These are phyloP conservation scores for Pogonomyrmex barbatus DNA, from an alignment of 1,140 invertebrate species.

Conservation along the genomic window DNA sequence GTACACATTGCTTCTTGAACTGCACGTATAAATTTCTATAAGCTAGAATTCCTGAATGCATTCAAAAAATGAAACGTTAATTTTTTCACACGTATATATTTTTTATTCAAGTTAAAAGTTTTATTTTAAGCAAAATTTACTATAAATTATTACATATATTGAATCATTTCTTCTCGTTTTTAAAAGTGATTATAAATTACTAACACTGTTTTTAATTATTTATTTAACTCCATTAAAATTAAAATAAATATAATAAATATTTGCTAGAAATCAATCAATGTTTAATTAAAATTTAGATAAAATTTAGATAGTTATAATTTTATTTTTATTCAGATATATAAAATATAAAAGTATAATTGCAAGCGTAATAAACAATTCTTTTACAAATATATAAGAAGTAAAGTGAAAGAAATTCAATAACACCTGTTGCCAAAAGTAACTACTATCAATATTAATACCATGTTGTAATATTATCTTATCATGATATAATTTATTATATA, in stretches of 20 bases:
- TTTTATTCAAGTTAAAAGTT: constrained; percentile 7
- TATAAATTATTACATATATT: neutral
- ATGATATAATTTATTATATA: neutral
- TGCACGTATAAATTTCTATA: constrained; percentile 48
- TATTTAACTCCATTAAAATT: too few species aligned
- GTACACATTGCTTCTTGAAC: constrained; percentile 31
- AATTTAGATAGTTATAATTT: neutral
- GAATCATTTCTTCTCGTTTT: neutral
- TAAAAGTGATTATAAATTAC: neutral
- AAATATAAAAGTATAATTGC: neutral
- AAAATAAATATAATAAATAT: neutral
- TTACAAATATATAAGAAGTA: neutral
- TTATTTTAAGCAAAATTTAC: neutral
- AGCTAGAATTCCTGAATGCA: constrained; percentile 16
- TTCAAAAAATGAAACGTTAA: constrained; percentile 48
- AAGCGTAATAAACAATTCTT: neutral
- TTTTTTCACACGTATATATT: neutral
- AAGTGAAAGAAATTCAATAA: neutral
- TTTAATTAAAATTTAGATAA: constrained; percentile 8
- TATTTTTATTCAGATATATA: neutral
- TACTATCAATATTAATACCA: constrained; percentile 36
- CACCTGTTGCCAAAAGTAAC: constrained; percentile 37
- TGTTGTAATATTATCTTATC: constrained; percentile 13
- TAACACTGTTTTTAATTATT: too few species aligned
- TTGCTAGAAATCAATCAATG: neutral